Evolutionary conservation across 2,888 invertebrate genomes (phyloP).

Genomic region (Rugalucina vietnamica): DNA sequence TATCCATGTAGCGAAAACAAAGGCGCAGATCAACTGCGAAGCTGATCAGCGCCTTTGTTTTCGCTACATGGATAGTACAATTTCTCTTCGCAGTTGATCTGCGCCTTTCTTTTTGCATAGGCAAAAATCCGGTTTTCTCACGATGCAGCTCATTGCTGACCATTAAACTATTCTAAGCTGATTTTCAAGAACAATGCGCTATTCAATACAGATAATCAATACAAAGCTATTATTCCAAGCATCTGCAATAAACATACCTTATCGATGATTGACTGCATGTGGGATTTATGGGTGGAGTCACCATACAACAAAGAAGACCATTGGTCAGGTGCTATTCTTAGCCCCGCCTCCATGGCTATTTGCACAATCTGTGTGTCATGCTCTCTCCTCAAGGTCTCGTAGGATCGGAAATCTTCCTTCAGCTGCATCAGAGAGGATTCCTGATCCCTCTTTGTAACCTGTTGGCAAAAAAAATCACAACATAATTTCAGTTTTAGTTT

Average conservation of each 20-base stretch:
- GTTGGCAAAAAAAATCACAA: conserved; percentile 13
- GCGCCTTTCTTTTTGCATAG: too few species aligned
- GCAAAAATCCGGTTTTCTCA: too few species aligned
- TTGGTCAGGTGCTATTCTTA: conserved; percentile 98
- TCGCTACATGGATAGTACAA: too few species aligned
- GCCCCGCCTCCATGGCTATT: conserved; percentile 98
- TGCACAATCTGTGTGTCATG: conserved; percentile 99
- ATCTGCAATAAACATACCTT: conserved; percentile 82
- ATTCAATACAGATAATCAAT: background rate
- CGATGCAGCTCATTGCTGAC: too few species aligned
- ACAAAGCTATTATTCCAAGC: background rate
- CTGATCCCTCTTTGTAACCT: conserved; percentile 97
- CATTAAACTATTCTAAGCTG: too few species aligned
- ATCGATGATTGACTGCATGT: conserved; percentile 93
- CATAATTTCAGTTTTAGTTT: too few species aligned
- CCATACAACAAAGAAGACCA: conserved; percentile 99
- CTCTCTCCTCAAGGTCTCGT: conserved; percentile 95
- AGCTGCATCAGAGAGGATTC: conserved; percentile 99
- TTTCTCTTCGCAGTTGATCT: too few species aligned
- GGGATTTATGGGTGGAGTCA: conserved; percentile 96
- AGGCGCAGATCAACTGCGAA: too few species aligned
- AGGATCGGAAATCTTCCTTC: conserved; percentile 97
- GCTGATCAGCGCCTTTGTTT: too few species aligned
- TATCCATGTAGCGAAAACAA: too few species aligned
- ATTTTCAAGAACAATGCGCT: too few species aligned